These are phyloP conservation scores for Agonopterix arenella DNA, from an alignment of 2,888 invertebrate species.

Conservation along the genomic window DNA sequence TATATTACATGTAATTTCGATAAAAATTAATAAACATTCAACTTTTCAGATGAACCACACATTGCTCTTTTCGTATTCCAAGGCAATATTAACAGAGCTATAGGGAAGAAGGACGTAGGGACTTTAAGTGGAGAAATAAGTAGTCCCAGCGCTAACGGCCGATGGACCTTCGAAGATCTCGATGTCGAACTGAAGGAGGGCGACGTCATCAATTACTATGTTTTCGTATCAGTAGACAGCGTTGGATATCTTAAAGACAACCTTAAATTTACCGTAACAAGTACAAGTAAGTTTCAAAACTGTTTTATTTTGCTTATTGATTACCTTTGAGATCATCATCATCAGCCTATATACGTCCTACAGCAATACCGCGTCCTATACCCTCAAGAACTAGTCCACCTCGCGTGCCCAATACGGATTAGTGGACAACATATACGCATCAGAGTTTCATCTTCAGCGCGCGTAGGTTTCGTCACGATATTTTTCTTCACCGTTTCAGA, in stretches of 20 bases:
- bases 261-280: conserved; percentile 35
- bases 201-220: conserved; percentile 79
- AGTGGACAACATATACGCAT: too few species aligned
- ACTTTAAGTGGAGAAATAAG: conserved; percentile 66
- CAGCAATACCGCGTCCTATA: too few species aligned
- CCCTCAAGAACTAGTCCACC: too few species aligned
- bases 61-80: conserved; percentile 79
- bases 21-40: background rate
- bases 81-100: conserved; percentile 77
- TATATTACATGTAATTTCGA: too few species aligned
- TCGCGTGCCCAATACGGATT: too few species aligned
- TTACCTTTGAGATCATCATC: too few species aligned
- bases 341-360: too few species aligned
- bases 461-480: too few species aligned
- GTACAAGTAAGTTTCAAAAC: too few species aligned
- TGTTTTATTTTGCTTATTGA: too few species aligned
- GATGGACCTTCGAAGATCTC: conserved; percentile 71
- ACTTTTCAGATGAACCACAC: conserved; percentile 61
- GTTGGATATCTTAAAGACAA: conserved; percentile 62
- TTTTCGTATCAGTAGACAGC: conserved; percentile 72
- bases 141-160: conserved; percentile 42
- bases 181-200: conserved; percentile 58
- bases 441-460: too few species aligned
- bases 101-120: conserved; percentile 65
- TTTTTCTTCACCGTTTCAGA: too few species aligned